These are phyloP conservation scores for Scortum barcoo DNA, from an alignment of 2,113 vertebrate species.

Conservation along the genomic window DNA sequence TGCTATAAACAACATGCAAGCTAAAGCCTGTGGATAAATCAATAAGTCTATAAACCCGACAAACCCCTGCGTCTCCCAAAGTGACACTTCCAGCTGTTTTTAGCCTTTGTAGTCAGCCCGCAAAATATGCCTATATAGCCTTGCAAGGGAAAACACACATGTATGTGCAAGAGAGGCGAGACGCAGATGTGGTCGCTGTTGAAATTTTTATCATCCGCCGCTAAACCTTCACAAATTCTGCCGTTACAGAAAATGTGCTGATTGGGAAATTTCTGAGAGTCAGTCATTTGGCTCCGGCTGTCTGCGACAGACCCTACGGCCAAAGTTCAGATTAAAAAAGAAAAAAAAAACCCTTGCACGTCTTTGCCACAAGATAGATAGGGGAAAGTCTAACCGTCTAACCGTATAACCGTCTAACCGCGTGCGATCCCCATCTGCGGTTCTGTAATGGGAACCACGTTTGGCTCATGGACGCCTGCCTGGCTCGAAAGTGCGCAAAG, in stretches of 20 bases:
- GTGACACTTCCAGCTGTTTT: not conserved
- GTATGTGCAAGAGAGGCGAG: not conserved
- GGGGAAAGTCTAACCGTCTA: conserved; percentile 46
- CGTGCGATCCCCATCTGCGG: conserved; percentile 60
- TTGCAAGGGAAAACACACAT: not conserved
- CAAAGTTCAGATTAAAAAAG: conserved; percentile 48
- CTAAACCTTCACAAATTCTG: conserved; percentile 10
- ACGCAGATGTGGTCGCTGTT: conserved; percentile 5
- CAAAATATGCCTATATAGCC: conserved; percentile 9
- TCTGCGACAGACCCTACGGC: conserved; percentile 25
- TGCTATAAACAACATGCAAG: conserved; percentile 35
- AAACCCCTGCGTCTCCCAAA: not conserved
- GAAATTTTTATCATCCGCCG: conserved; percentile 6
- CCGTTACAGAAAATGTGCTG: conserved; percentile 17
- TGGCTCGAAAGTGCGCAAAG: conserved; percentile 2
- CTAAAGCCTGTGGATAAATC: conserved; percentile 9
- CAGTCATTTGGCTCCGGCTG: not conserved
- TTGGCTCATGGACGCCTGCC: conserved; percentile 12
- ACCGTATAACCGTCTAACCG: too few relatives aligned
- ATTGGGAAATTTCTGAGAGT: conserved; percentile 21
- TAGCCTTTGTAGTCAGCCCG: conserved; percentile 24
- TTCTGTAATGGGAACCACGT: conserved; percentile 68
- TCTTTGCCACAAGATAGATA: conserved; percentile 49
- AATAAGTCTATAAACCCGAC: conserved; percentile 21
- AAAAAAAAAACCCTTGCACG: conserved; percentile 23